A percentile compares a stretch with the other conserved stretches of the same genome.
Evolutionary conservation across 2,113 vertebrate species (phyloP).

Genomic region (Sakesphorus luctuosus): DNA sequence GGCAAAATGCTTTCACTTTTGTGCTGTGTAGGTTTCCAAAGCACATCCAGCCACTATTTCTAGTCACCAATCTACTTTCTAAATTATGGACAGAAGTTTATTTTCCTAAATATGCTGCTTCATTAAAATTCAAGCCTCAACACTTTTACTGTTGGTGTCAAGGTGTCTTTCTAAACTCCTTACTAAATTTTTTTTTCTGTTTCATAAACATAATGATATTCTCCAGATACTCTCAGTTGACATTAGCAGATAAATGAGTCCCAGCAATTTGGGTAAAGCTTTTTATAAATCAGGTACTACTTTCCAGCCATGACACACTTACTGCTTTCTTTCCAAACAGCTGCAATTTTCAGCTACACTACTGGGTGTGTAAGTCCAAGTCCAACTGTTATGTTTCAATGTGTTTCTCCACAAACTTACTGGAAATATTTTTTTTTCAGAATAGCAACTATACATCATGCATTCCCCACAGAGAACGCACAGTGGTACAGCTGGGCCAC

Average conservation of each 20-base stretch:
- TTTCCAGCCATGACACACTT: background rate
- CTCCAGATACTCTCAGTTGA: background rate
- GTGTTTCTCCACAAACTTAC: background rate
- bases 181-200: background rate
- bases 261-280: background rate
- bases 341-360: background rate
- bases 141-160: background rate
- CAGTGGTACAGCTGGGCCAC: background rate
- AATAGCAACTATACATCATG: background rate
- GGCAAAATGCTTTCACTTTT: background rate
- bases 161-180: background rate
- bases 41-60: background rate
- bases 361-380: background rate
- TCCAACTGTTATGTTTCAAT: background rate
- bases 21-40: background rate
- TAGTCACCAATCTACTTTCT: background rate
- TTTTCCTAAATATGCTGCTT: background rate
- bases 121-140: background rate
- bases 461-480: background rate
- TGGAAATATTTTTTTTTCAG: background rate
- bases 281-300: background rate
- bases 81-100: background rate
- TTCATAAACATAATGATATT: background rate
- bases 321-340: conserved; percentile 7
- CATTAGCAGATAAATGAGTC: background rate